Conservation (phyloP, 2,797 vertebrate species). For the Remorina albescens region DNA sequence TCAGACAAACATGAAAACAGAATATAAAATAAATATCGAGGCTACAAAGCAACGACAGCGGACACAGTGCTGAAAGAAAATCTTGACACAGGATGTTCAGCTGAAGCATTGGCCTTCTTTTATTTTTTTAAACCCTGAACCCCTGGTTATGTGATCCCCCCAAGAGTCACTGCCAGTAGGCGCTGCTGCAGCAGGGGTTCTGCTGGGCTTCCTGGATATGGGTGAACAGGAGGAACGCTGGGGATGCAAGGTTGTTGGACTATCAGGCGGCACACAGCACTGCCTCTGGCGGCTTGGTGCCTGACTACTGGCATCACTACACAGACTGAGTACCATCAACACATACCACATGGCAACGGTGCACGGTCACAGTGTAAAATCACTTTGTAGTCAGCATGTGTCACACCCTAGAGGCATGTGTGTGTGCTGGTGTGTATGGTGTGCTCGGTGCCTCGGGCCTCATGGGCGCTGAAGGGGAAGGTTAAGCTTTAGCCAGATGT, state of each 20-base stretch:
- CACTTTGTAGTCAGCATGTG: conserved; percentile 80
- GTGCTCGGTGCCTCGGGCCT: conserved; percentile 59
- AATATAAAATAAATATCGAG: conserved; percentile 25
- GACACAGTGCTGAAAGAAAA: conserved; percentile 30
- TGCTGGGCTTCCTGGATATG: conserved; percentile 65
- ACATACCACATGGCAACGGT: conserved; percentile 67
- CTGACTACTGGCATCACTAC: conserved; percentile 81
- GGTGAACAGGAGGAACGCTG: conserved; percentile 49
- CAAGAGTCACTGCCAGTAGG: conserved; percentile 60
- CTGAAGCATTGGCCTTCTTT: conserved; percentile 20
- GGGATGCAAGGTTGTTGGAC: conserved; percentile 65
- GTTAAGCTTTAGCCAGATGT: conserved; percentile 80
- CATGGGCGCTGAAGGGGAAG: conserved; percentile 69
- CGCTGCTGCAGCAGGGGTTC: conserved; percentile 43
- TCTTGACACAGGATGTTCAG: conserved; percentile 29
- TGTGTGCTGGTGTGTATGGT: conserved; percentile 25
- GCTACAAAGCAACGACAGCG: conserved; percentile 4
- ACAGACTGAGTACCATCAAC: conserved; percentile 73
- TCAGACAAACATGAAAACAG: conserved; percentile 9
- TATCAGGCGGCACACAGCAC: conserved; percentile 75
- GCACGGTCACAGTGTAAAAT: conserved; percentile 80
- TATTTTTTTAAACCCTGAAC: conserved; percentile 65
- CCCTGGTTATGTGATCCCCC: conserved; percentile 62
- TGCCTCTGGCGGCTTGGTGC: conserved; percentile 78
- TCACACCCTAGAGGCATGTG: conserved; percentile 63